phyloP scores from a whole-genome alignment of 2,888 invertebrate species.

The Neuroscelio doddi region DNA sequence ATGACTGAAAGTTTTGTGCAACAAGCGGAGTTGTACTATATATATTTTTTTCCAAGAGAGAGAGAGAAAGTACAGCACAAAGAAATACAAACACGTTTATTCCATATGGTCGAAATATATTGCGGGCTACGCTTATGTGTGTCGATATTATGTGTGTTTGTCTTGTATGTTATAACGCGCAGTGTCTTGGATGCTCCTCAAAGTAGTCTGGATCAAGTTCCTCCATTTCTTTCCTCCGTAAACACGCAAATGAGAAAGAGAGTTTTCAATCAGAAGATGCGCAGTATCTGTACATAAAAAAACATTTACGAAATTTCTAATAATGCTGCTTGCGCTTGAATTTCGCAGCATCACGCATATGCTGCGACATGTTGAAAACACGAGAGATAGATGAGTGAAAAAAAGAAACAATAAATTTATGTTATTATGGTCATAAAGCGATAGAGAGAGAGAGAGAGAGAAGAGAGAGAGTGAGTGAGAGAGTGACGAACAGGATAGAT shows the following conservation, averaged over 20 bases:
- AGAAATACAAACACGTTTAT: not conserved
- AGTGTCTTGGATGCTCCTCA: conserved; percentile 48
- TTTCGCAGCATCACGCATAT: too few relatives aligned
- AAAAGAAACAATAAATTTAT: not conserved
- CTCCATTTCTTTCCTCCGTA: conserved; percentile 24
- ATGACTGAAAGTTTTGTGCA: too few relatives aligned
- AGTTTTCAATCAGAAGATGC: not conserved
- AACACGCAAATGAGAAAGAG: not conserved
- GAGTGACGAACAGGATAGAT: conserved; percentile 42
- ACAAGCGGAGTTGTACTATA: too few relatives aligned
- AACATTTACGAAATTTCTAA: conserved; percentile 20
- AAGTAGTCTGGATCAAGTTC: conserved; percentile 29
- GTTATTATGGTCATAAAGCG: not conserved
- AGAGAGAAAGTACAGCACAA: too few relatives aligned
- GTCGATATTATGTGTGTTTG: conserved; percentile 58
- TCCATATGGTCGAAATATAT: conserved; percentile 17
- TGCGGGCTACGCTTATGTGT: conserved; percentile 67
- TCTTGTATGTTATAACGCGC: conserved; percentile 57
- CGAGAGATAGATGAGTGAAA: too few relatives aligned
- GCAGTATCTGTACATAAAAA: conserved; percentile 48
- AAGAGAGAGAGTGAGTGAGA: too few relatives aligned
- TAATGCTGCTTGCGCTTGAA: conserved; percentile 33
- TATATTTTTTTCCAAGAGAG: too few relatives aligned
- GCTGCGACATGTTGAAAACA: too few relatives aligned
- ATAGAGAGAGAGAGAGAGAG: conserved; percentile 32